Percentiles rank a stretch among this genome's conserved stretches.
Evolutionary conservation across 2,113 vertebrate species (phyloP).

Genomic region (Dunckerocampus dactyliophorus): DNA sequence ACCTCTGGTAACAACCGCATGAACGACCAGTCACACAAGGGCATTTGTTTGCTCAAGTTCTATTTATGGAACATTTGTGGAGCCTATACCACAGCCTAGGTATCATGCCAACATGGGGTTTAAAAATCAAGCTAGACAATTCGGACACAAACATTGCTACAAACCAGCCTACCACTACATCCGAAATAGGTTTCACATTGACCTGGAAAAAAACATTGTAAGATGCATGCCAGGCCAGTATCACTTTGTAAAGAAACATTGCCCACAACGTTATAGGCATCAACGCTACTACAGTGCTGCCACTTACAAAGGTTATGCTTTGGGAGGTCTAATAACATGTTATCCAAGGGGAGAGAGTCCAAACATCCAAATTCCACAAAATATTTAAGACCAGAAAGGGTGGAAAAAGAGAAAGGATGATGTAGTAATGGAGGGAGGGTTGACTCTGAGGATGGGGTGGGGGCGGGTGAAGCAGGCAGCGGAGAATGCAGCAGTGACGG

Average conservation of each 20-base stretch:
- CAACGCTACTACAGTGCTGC: no score
- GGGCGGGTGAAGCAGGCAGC: slow-evolving; percentile 35
- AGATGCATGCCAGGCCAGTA: no score
- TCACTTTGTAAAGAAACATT: no score
- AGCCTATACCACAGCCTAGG: slow-evolving; percentile 21
- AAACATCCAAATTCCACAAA: no score
- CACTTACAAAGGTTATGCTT: no score
- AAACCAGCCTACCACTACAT: no score
- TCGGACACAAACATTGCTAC: no score
- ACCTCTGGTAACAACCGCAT: slow-evolving; percentile 40
- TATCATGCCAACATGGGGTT: slow-evolving; percentile 17
- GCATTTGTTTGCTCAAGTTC: slow-evolving; percentile 38
- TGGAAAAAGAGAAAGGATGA: not conserved
- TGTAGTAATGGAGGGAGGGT: slow-evolving; percentile 2
- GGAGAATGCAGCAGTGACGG: slow-evolving; percentile 62
- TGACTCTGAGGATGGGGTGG: slow-evolving; percentile 1
- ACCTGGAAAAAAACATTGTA: no score
- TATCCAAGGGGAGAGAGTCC: no score
- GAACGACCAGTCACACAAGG: slow-evolving; percentile 30
- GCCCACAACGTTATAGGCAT: no score
- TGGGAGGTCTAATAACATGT: no score
- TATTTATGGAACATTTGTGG: slow-evolving; percentile 45
- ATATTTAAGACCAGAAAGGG: not conserved
- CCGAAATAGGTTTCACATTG: no score
- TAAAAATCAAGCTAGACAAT: not conserved